Conservation (phyloP, 2,797 vertebrate genomes). For the Molossus alvarezi region DNA sequence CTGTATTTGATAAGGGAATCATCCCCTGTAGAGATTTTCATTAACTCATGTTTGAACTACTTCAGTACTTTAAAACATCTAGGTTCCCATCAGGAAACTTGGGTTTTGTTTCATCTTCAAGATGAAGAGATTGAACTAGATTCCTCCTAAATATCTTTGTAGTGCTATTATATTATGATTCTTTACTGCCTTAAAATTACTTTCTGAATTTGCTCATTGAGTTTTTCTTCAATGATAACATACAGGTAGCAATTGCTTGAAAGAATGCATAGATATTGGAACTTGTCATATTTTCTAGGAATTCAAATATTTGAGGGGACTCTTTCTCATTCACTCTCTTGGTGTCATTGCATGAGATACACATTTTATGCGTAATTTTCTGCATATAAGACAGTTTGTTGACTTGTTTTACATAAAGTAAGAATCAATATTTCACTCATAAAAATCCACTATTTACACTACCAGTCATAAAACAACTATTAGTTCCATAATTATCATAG, state of each 20-base stretch:
- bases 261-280: neutral
- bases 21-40: neutral
- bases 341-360: neutral
- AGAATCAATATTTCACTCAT: neutral
- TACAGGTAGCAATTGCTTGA: neutral
- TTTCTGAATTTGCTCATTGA: neutral
- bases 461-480: constrained; percentile 66
- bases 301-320: neutral
- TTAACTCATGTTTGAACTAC: neutral
- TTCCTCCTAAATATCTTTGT: neutral
- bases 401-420: neutral
- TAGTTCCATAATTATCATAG: neutral
- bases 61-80: neutral
- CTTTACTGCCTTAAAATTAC: constrained; percentile 5
- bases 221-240: neutral
- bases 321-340: constrained; percentile 47
- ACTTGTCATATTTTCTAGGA: neutral
- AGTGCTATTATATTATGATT: neutral
- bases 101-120: neutral
- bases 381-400: neutral
- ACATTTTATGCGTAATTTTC: neutral
- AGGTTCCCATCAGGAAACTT: neutral
- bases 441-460: neutral
- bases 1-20: neutral
- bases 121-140: neutral